phyloP scores from a whole-genome alignment of 2,888 invertebrate genomes.

The Cryptocheilus praepositus region DNA sequence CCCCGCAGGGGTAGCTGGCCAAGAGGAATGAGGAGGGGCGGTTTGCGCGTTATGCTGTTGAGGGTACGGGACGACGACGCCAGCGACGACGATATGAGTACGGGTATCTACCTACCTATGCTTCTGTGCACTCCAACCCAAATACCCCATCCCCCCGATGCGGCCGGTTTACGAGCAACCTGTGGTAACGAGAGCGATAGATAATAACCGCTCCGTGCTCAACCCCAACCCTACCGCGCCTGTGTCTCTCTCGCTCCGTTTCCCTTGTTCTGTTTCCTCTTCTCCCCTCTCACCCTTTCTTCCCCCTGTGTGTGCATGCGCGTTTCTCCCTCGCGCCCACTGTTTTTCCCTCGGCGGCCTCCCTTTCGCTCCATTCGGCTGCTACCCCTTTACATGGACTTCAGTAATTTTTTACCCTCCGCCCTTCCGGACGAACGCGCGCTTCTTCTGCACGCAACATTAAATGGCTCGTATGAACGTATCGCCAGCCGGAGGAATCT shows the following conservation, averaged over 20 bases:
- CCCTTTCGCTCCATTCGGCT: neutral
- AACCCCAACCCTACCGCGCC: conserved; percentile 52
- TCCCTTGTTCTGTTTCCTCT: conserved; percentile 43
- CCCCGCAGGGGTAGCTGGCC: conserved; percentile 23
- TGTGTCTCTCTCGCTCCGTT: conserved; percentile 30
- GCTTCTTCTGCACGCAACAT: conserved; percentile 14
- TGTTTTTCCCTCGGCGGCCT: conserved; percentile 15
- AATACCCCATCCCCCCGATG: conserved; percentile 68
- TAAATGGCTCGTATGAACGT: conserved; percentile 3
- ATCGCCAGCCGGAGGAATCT: conserved; percentile 8
- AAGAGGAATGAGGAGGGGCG: conserved; percentile 21
- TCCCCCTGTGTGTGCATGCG: neutral
- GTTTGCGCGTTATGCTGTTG: conserved; percentile 10
- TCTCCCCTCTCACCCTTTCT: conserved; percentile 31
- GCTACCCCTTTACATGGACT: conserved; percentile 25
- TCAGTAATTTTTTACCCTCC: conserved; percentile 28
- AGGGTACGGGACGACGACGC: conserved; percentile 46
- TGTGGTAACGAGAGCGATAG: conserved; percentile 76
- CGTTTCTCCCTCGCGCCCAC: conserved; percentile 28
- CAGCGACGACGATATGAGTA: conserved; percentile 62
- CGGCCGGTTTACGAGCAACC: conserved; percentile 75
- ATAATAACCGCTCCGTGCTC: conserved; percentile 74
- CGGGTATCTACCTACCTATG: conserved; percentile 66
- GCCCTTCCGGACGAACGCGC: conserved; percentile 13
- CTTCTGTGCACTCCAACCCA: conserved; percentile 59